Base-by-base conservation (phyloP, 1,140 invertebrate genomes). In the Lucilia cuprina region DNA sequence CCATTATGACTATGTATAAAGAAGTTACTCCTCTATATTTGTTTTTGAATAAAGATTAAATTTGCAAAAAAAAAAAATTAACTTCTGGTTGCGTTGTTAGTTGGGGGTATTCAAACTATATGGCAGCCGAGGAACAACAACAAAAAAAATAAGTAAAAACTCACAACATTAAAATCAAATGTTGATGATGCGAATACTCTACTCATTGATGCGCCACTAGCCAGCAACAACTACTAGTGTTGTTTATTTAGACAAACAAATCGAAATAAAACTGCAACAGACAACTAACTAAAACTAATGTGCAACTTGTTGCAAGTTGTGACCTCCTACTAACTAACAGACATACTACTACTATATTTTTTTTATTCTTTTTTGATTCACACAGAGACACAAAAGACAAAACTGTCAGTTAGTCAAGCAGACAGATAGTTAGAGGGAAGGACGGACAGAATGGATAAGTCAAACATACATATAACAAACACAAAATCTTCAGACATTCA, bases 261-360 rank as follows among this genome's bases (percentile, higher is more conserved):
- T 41, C 41, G 41, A 60, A 60, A n/a, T 60, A 60, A 60, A 60
- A n/a, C n/a, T 14, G 14, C 55, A 60, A 60, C 55, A 60, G 55
- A 60, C 55, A 21, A 70, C 9, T 19, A 70, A 21, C 65, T 70
- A 80, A 49, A 21, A 49, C 77, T 19, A 80, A 80, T 35, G 47
- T 80, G n/a, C 77, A 80, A 49, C 41, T 50, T 80, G 77, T 80
- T 78, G 9, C 2, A 80, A 80, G 47, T 80, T 49, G 41, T 49
- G 77, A 80, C 77, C 77, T 80, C 77, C 77, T 80, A 80, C 77
- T 70, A 70, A 70, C 65, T 70, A 0, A 70, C n/a, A 19, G 21
- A 70, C 60, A 70, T 70, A 70, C 65, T 70, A 21, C 65, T 30
- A 30, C 25, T 30, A 30, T 3, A 3, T 30, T 30, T 30, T 30